Conservation (phyloP, 1,140 invertebrate genomes). For the Atta cephalotes region DNA sequence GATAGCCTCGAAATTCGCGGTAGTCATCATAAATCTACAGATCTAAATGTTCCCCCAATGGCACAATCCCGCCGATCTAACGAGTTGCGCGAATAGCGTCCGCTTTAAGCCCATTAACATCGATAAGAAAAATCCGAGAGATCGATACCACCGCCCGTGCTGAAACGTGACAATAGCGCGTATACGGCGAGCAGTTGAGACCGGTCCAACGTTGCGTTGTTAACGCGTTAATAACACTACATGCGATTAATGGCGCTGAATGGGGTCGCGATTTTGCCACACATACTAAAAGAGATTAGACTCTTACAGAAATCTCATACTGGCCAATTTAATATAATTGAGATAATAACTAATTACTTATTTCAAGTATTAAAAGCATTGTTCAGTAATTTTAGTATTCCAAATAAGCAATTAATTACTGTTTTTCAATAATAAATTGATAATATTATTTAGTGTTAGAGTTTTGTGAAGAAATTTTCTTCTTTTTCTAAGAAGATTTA, state of each 20-base stretch:
- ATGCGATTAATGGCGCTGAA: constrained; percentile 59
- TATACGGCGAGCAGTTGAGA: constrained; percentile 30
- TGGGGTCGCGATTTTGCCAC: constrained; percentile 28
- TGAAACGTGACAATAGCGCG: constrained; percentile 65
- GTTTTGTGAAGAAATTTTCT: not conserved
- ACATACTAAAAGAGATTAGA: not conserved
- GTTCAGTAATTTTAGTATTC: too few relatives aligned
- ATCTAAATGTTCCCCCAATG: constrained; percentile 60
- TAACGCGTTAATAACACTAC: constrained; percentile 64
- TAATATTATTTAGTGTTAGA: too few relatives aligned
- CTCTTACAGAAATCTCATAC: too few relatives aligned
- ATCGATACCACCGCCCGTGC: constrained; percentile 38
- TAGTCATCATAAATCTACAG: constrained; percentile 73
- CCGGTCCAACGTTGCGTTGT: constrained; percentile 58
- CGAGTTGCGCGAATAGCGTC: constrained; percentile 71
- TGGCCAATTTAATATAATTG: too few relatives aligned
- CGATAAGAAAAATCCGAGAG: constrained; percentile 48
- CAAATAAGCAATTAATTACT: too few relatives aligned
- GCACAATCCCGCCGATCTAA: constrained; percentile 64
- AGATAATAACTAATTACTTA: too few relatives aligned
- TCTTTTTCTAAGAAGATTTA: not conserved
- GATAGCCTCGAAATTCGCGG: constrained; percentile 75
- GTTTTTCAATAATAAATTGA: too few relatives aligned
- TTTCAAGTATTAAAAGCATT: too few relatives aligned
- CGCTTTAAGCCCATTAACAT: constrained; percentile 62